Conservation (phyloP, 2,888 invertebrate species). For the Limenitis camilla region DNA sequence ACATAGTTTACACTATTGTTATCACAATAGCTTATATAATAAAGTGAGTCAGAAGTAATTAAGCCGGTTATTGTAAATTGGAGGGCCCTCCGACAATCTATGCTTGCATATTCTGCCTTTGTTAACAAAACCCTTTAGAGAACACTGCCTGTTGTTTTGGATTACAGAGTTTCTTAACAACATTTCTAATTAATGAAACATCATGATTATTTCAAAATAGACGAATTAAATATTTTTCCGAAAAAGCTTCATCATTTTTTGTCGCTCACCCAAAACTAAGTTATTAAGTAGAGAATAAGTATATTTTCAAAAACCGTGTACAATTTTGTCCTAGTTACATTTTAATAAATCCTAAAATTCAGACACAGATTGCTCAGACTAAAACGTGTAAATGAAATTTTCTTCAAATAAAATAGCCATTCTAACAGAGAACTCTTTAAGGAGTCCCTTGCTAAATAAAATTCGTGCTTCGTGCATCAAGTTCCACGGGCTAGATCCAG, state of each 20-base stretch:
- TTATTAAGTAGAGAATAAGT: too few relatives aligned
- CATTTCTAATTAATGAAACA: conserved; percentile 7
- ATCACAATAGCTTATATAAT: conserved; percentile 12
- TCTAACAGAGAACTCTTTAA: conserved; percentile 2
- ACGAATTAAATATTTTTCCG: too few relatives aligned
- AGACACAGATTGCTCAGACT: too few relatives aligned
- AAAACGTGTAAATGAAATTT: too few relatives aligned
- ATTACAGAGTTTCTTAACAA: conserved; percentile 12
- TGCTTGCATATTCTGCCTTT: conserved; percentile 16
- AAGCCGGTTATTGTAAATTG: conserved; percentile 14
- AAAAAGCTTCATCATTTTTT: too few relatives aligned
- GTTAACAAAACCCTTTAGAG: conserved; percentile 16
- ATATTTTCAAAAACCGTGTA: too few relatives aligned
- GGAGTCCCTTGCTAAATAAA: conserved; percentile 12
- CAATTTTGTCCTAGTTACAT: too few relatives aligned
- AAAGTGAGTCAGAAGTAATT: conserved; percentile 13
- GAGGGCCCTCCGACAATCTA: conserved; percentile 14
- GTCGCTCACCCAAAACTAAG: too few relatives aligned
- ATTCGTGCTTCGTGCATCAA: conserved; percentile 18
- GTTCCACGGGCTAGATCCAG: conserved; percentile 21
- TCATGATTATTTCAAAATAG: too few relatives aligned
- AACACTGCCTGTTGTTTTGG: conserved; percentile 9
- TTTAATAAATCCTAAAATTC: too few relatives aligned
- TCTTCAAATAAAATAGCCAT: conserved; percentile 7
- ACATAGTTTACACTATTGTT: conserved; percentile 1